Evolutionary conservation across 2,113 vertebrate species (phyloP).

Genomic region (Chionomys nivalis): DNA sequence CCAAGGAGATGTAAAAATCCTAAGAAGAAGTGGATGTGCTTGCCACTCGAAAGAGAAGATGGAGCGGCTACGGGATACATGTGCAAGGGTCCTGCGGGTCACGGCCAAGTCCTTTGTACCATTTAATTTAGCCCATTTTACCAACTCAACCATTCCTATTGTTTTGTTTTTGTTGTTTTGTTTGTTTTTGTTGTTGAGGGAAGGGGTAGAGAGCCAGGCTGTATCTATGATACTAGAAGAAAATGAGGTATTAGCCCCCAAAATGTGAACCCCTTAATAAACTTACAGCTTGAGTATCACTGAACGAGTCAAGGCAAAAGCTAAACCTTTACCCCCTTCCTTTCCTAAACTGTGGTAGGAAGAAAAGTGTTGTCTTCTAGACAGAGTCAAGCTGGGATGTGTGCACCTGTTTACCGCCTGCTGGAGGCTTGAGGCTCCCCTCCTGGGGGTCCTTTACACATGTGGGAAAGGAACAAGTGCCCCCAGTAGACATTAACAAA

Average conservation of each 20-base stretch:
- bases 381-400: not conserved
- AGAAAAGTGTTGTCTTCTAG: not conserved
- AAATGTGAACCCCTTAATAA: not conserved
- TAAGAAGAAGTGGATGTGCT: not conserved
- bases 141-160: not conserved
- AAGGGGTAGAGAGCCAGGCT: not conserved
- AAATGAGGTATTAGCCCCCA: slow-evolving; percentile 7
- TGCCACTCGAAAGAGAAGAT: not conserved
- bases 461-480: not conserved
- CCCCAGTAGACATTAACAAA: not conserved
- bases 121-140: not conserved
- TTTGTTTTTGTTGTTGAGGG: too few species aligned
- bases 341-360: not conserved
- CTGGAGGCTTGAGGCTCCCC: not conserved
- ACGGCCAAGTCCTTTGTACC: not conserved
- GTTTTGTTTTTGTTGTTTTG: not conserved
- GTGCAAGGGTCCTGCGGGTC: not conserved
- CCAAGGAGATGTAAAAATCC: not conserved
- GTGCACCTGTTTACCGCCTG: not conserved
- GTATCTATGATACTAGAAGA: not conserved
- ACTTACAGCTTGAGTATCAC: not conserved
- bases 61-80: not conserved
- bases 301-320: not conserved
- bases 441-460: not conserved
- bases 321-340: not conserved